Base-by-base conservation (phyloP, 2,888 invertebrate genomes). In the Microctonus hyperodae region DNA sequence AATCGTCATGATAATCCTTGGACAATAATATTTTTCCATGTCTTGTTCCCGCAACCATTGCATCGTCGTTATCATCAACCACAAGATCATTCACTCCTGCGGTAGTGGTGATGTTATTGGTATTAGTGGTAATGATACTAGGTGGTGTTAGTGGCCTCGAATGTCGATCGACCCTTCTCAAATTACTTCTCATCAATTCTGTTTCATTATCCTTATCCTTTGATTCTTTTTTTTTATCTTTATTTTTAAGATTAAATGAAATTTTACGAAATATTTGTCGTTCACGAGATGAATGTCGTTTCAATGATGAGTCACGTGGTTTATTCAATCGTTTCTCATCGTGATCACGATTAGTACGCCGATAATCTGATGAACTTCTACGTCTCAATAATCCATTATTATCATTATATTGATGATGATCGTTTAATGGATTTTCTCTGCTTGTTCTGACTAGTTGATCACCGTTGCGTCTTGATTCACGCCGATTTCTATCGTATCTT, bases 101-200 rank as follows among this genome's bases (percentile, higher is more conserved):
- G 6, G 44, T 7, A 16, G 44, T 16, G 44, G 6, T 7, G 37
- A n/a, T 11, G n/a, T n/a, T n/a, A n/a, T n/a, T n/a, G n/a, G n/a
- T n/a, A n/a, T n/a, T n/a, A n/a, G n/a, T n/a, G 44, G 16, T 44
- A 16, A 16, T 16, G 20, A 16, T 44, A 44, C 31, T 73, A 20
- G 79, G 81, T 0, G 83, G 82, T 23, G 78, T 79, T 70, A 83
- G 63, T 0, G 83, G 77, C 68, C 81, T 75, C 16, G 76, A 78
- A 68, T 82, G 79, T 59, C 81, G 75, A 70, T 72, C 69, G 16
- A 68, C 69, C 44, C 57, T 70, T 66, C 70, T 65, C 33, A 33
- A 48, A 48, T 66, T 66, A 56, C 31, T 56, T 25, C 25, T 67
- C 20, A 28, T 51, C 56, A 55, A 50, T 48, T 66, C 56, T 20